Base-by-base conservation (phyloP, 2,113 vertebrate species). In the Osmerus eperlanus region DNA sequence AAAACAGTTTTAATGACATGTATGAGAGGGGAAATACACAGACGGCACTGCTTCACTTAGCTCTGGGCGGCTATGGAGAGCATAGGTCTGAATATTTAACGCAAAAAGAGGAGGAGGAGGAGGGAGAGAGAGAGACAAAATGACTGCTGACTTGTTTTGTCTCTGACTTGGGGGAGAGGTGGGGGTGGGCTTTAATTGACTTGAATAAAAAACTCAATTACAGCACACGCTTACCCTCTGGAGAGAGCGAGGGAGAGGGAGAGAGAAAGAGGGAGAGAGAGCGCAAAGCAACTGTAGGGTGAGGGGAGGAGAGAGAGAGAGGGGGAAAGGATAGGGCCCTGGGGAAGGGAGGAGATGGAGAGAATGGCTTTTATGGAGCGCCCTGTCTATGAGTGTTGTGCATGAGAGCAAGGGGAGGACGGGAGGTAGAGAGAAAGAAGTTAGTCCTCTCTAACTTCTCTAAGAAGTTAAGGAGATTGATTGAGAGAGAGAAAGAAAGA, bases 131-230 rank as follows among this genome's bases (percentile, higher is more conserved):
- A 67, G 82, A 83, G 74, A 71, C 67, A 76, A 83, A 65, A 73
- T 73, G 12, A 78, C 83, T 51, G 83, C 77, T 52, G 78, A 85
- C 87, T 85, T 88, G 86, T 87, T 89, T 89, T 88, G 85, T 87
- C 87, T 86, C 78, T 65, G 74, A 77, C 83, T 75, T 32, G 29
- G 29, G 29, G 29, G 29, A 32, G 29, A 5, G 5, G 36, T 4
- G 69, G 80, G 67, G 11, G 56, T 0, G n/a, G 19, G 58, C 71
- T 90, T 91, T 90, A 91, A 91, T 89, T 89, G 88, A 89, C 88
- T 89, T 79, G 78, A 91, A 90, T 89, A 89, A 87, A 89, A 89
- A 87, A 89, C 87, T 88, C 77, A 88, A 90, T 90, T 88, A 89
- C 87, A 86, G 83, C 83, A 83, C 83, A 85, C 73, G 36, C 36